Percentiles rank a stretch among this genome's conserved stretches.
Evolutionary conservation across 2,797 vertebrate species (phyloP).

Genomic region (Atherinosoma microstoma): DNA sequence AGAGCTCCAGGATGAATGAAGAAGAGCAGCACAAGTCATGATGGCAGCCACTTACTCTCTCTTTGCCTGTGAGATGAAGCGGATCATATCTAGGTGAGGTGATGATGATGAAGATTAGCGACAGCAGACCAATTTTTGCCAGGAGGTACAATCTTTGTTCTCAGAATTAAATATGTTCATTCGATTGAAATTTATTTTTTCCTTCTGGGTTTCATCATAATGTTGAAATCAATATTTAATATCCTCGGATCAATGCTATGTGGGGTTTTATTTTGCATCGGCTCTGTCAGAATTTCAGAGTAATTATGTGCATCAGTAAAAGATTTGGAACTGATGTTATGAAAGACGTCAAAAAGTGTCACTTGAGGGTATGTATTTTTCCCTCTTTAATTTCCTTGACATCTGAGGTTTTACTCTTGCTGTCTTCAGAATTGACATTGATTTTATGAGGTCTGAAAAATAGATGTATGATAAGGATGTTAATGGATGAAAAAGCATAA

Average conservation of each 20-base stretch:
- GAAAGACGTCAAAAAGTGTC: constrained; percentile 12
- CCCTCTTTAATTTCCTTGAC: constrained; percentile 14
- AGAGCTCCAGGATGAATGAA: not conserved
- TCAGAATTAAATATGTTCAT: constrained; percentile 75
- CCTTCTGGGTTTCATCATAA: constrained; percentile 71
- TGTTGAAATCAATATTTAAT: constrained; percentile 84
- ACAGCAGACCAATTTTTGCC: constrained; percentile 77
- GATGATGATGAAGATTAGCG: constrained; percentile 68
- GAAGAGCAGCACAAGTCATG: no score
- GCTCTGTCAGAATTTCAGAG: constrained; percentile 55
- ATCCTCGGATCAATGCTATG: constrained; percentile 75
- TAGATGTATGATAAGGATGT: not conserved
- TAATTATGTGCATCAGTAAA: constrained; percentile 51
- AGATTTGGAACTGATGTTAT: constrained; percentile 32
- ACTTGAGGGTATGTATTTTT: constrained; percentile 13
- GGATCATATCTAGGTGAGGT: constrained; percentile 60
- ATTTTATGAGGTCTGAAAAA: not conserved
- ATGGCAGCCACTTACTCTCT: constrained; percentile 42
- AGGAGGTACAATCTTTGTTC: constrained; percentile 68
- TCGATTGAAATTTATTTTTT: constrained; percentile 75
- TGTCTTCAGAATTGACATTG: not conserved
- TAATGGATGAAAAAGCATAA: not conserved
- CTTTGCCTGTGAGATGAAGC: constrained; percentile 50
- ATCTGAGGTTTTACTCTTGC: not conserved
- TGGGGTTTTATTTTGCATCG: constrained; percentile 67